A percentile compares a stretch with the other conserved stretches of the same genome.
Evolutionary conservation across 2,888 invertebrate species (phyloP).

Genomic region (Mylabris sibirica): DNA sequence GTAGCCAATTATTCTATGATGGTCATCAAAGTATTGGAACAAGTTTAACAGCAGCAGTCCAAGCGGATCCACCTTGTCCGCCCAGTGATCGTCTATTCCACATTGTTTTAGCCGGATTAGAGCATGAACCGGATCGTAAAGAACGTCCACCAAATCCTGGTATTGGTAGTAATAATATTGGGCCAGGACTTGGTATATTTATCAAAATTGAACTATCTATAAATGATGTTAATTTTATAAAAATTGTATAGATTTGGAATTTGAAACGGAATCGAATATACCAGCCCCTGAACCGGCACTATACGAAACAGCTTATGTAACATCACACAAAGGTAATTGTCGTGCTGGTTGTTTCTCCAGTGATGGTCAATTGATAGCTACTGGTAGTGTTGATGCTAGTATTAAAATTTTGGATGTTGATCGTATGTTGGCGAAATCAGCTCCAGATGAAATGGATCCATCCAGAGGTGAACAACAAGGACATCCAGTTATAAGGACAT

Average conservation of each 20-base stretch:
- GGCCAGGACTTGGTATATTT: conserved; percentile 67
- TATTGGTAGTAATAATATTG: conserved; percentile 70
- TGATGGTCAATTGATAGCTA: conserved; percentile 95
- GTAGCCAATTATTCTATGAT: conserved; percentile 96
- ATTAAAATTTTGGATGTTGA: conserved; percentile 99
- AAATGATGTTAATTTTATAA: neutral
- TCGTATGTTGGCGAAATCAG: conserved; percentile 97
- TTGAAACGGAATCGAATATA: conserved; percentile 92
- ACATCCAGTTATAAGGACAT: conserved; percentile 96
- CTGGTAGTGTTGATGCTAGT: conserved; percentile 97
- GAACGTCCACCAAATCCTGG: conserved; percentile 67
- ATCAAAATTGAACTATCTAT: neutral
- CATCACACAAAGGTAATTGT: conserved; percentile 96
- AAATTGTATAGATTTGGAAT: conserved; percentile 79
- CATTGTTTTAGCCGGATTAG: conserved; percentile 83
- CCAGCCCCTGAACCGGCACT: conserved; percentile 95
- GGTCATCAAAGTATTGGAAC: conserved; percentile 94
- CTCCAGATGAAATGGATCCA: conserved; percentile 85
- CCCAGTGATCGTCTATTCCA: conserved; percentile 93
- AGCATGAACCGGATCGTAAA: conserved; percentile 80
- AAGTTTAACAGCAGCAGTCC: conserved; percentile 81
- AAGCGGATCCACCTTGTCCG: conserved; percentile 93
- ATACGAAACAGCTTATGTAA: conserved; percentile 98
- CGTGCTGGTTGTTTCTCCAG: conserved; percentile 94
- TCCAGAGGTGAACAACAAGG: conserved; percentile 89